Base-by-base conservation (phyloP, 2,888 invertebrate species). In the Julus scanicus region DNA sequence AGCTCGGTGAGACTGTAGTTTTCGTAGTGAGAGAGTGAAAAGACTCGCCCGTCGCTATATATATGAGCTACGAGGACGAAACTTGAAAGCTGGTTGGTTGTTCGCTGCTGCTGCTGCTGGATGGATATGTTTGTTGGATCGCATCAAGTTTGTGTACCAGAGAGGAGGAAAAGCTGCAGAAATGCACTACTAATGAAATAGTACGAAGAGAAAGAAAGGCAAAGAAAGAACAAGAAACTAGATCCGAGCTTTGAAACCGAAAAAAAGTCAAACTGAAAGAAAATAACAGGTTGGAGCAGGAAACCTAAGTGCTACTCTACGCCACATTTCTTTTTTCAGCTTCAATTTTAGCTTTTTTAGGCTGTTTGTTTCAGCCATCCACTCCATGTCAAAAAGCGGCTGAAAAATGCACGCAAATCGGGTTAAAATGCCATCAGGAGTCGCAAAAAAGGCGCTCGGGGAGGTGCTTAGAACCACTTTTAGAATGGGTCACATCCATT, bases 181-280 rank as follows among this genome's bases (percentile, higher is more conserved):
- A 57, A 57, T 57, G n/a, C n/a, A 63, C 63, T 63, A n/a, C 63
- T 63, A 63, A 63, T 63, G 63, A n/a, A 63, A 63, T n/a, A n/a
- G 63, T 17, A 63, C n/a, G 63, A 17, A n/a, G n/a, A 63, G n/a
- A 57, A 49, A 53, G 53, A 53, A 53, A 44, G 8, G 53, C 5
- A 53, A 53, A 53, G 53, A 53, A 53, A 53, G 3, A 17, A 13
- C 53, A 63, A 63, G n/a, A 63, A 63, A n/a, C 53, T 53, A 63
- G n/a, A 63, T n/a, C n/a, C n/a, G n/a, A 63, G n/a, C 13, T 17
- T n/a, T n/a, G 17, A 63, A n/a, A n/a, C 2, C 2, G 63, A 63
- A 63, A 17, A 63, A 63, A 63, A n/a, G 1, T 11, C 11, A 57
- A 57, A 57, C 63, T 63, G 17, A 63, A n/a, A n/a, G 63, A 63